Base-by-base conservation (phyloP, 1,140 invertebrate genomes). In the Stegodyphus dumicola region DNA sequence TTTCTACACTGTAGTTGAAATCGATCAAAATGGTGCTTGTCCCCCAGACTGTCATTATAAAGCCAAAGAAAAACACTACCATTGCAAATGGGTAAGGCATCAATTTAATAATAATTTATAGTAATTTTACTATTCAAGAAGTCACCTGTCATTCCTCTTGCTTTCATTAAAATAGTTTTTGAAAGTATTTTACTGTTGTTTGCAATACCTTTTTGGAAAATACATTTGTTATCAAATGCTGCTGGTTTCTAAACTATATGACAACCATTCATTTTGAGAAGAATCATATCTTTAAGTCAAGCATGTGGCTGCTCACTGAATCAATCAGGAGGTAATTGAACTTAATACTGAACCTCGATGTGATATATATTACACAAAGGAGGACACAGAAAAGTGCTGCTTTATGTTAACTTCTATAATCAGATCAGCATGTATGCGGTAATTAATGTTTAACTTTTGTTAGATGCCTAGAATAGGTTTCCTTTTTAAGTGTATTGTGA, bases 41-140 rank as follows among this genome's bases (percentile, higher is more conserved):
- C 89, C 90, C 15, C 87, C 90, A n/a, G 92, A 92, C 66, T 97
- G 96, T 91, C 93, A 94, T 49, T 95, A 95, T 89, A 93, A 94
- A 65, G 92, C 93, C 78, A 95, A 95, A 85, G 94, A 96, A 87
- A 95, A 94, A 77, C 97, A 98, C 89, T 97, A 94, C 89, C 96
- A 98, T 90, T 98, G 92, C 89, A 91, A 91, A 85, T 92, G 92
- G 92, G 92, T 92, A 90, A 89, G 90, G 89, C 65, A 85, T 6
- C 77, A 52, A 51, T 77, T 77, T 77, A 56, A 9, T 77, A 56
- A 9, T 33, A 33, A 15, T 64, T 74, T 17, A 18, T 54, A 52
- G 71, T 74, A 74, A 74, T 71, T 13, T 71, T 71, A 13, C 49
- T 71, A 33, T 33, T 18, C 33, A 15, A 60, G 56, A 11, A 60